Conservation (phyloP, 2,888 invertebrate species). For the Poecilus cupreus region DNA sequence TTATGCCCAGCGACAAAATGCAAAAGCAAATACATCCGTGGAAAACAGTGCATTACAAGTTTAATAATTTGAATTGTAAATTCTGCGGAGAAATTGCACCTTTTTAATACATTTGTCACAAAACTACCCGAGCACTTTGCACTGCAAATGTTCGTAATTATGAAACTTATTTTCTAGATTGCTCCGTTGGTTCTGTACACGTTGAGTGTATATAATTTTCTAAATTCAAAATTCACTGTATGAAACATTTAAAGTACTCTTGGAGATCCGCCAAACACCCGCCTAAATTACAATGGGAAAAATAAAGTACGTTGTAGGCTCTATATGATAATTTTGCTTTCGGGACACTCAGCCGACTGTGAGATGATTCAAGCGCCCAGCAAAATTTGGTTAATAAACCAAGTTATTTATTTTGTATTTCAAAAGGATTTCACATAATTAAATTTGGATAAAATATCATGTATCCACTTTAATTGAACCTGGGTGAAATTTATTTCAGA, state of each 20-base stretch:
- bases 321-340: background rate
- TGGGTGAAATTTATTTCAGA: no score
- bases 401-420: no score
- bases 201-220: conserved; percentile 29
- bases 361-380: no score
- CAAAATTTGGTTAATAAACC: no score
- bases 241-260: background rate
- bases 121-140: background rate
- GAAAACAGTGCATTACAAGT: background rate
- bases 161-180: conserved; percentile 35
- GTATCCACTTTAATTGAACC: no score
- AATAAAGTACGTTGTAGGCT: background rate
- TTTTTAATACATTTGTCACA: conserved; percentile 42
- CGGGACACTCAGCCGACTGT: no score
- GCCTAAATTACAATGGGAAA: conserved; percentile 8
- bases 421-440: no score
- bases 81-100: background rate
- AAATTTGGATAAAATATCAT: no score
- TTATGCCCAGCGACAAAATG: background rate
- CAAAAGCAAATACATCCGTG: background rate
- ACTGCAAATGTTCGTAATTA: conserved; percentile 10
- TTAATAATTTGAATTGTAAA: conserved; percentile 4
- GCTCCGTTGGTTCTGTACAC: background rate
- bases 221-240: conserved; percentile 34
- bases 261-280: background rate